Evolutionary conservation across 2,888 invertebrate genomes (phyloP), one percentile per base, ranked within the genome.

Genomic region (Willowsia nigromaculata): DNA sequence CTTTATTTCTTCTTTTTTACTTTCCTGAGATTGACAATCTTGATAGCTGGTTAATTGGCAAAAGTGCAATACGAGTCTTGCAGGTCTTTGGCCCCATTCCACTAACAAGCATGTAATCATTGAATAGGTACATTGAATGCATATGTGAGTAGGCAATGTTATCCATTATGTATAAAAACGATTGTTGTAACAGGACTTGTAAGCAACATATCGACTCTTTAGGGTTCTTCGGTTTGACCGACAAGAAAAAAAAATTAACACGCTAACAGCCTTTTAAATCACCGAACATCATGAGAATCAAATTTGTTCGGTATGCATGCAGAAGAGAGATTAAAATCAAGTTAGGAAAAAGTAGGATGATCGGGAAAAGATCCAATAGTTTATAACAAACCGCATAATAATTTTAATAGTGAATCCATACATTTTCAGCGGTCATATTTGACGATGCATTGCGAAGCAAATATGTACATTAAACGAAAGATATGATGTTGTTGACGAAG

Each of bases 1-100:
- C 27, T 22, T 33, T 13, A 18, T 50, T 71, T 83, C 50, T 74
- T 30, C 83, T 53, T 56, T 74, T 85, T 22, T 37, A 7, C 65
- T 43, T 83, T 71, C 68, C 43, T 40, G 33, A 87, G 87, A 87
- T 87, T 87, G 87, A 87, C 87, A 87, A 81, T 82, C 71, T 53
- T 87, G 87, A 87, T 87, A 59, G 74, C 30, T 87, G 82, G 81
- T 56, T 87, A 87, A 87, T 87, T 87, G 82, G 87, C 82, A 87
- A 80, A 37, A 81, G 87, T 87, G 87, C 81, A 81, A 53, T 59
- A 47, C 81, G 30, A 43, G 68, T 62, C 80, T 80, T 74, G 50
- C 74, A 81, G 56, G 47, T 78, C 76, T 78, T 87, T 87, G 81
- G 86, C 81, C 74, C 27, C 40, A 82, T 71, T 87, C 87, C 81